Conservation (phyloP, 1,140 invertebrate genomes). For the Drosophila suzukii region DNA sequence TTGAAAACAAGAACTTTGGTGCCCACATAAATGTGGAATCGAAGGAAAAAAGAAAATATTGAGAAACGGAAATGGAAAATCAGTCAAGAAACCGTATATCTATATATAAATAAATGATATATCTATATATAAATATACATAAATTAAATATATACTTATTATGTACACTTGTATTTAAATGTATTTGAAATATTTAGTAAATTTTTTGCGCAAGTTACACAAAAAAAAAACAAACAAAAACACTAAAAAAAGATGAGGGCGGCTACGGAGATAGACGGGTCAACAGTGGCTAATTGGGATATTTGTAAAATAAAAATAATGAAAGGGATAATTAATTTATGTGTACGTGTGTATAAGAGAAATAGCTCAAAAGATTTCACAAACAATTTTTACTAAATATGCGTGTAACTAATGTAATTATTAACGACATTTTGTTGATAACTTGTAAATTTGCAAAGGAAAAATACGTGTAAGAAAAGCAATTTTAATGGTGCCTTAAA, state of each 20-base stretch:
- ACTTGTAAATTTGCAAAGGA: constrained; percentile 83
- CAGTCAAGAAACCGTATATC: constrained; percentile 60
- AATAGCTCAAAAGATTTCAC: constrained; percentile 60
- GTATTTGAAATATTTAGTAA: constrained; percentile 84
- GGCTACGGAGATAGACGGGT: constrained; percentile 59
- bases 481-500: constrained; percentile 85
- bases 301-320: constrained; percentile 60
- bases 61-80: constrained; percentile 40
- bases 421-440: constrained; percentile 73
- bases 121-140: constrained; percentile 75
- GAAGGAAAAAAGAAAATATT: constrained; percentile 23
- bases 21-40: constrained; percentile 16
- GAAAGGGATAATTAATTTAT: constrained; percentile 75
- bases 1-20: constrained; percentile 68
- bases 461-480: constrained; percentile 85
- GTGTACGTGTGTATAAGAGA: constrained; percentile 71
- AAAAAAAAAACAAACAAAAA: constrained; percentile 49
- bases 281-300: constrained; percentile 73
- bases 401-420: constrained; percentile 63
- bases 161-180: constrained; percentile 82
- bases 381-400: constrained; percentile 64
- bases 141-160: constrained; percentile 79
- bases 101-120: constrained; percentile 75
- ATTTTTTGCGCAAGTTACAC: constrained; percentile 81
- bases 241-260: constrained; percentile 37